These are phyloP conservation scores for Porites australiensis DNA, from an alignment of 64 coral and sea anemone genomes.

Conservation along the genomic window DNA sequence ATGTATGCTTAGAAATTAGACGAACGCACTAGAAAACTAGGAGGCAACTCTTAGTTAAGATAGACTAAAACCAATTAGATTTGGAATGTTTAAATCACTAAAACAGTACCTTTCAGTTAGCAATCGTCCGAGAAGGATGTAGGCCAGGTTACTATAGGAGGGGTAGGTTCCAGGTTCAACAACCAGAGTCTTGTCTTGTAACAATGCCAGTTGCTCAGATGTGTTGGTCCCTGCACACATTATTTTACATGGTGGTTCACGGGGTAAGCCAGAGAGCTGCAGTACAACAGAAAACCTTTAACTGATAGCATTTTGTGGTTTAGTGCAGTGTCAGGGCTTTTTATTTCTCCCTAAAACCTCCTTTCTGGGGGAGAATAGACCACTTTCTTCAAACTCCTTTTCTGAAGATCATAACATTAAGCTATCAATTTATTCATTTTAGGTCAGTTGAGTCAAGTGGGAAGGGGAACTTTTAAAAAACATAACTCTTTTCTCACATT, in stretches of 20 bases:
- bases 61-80: not conserved
- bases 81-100: not conserved
- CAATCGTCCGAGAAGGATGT: conserved; percentile 47
- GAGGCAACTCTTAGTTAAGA: not conserved
- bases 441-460: too few relatives aligned
- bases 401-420: too few relatives aligned
- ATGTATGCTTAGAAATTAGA: too few relatives aligned
- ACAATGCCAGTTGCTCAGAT: conserved; percentile 41
- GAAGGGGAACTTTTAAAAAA: too few relatives aligned
- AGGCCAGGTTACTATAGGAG: conserved; percentile 52
- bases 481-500: too few relatives aligned
- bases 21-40: too few relatives aligned
- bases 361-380: too few relatives aligned
- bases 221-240: conserved; percentile 51
- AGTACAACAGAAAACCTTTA: not conserved
- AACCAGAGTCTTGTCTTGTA: conserved; percentile 36
- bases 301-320: too few relatives aligned
- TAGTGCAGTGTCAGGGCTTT: too few relatives aligned
- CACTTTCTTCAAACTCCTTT: too few relatives aligned
- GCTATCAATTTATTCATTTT: too few relatives aligned
- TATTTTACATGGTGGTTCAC: conserved; percentile 35
- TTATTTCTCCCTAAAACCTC: too few relatives aligned
- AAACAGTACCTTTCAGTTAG: conserved; percentile 48
- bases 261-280: conserved; percentile 51
- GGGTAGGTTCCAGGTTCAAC: conserved; percentile 56